phyloP scores from a whole-genome alignment of 92 coral and sea anemone species.

The Pocillopora meandrina region DNA sequence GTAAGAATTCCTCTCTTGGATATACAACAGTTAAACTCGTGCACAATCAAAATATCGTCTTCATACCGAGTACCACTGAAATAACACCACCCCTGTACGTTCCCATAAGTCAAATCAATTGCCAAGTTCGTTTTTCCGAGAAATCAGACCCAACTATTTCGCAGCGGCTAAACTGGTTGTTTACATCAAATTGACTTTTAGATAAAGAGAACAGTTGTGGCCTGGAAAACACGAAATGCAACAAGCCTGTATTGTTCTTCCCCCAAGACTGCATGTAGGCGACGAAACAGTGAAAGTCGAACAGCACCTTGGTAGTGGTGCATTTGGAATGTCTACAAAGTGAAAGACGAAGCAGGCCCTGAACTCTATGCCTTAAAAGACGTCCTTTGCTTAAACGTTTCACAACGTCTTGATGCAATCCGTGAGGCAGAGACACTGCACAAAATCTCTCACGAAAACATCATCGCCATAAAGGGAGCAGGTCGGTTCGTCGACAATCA shows the following conservation, averaged over 20 bases:
- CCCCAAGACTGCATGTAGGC: slow-evolving; percentile 6
- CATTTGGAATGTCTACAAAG: slow-evolving; percentile 80
- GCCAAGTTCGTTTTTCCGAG: slow-evolving; percentile 18
- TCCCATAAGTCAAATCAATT: too few relatives aligned
- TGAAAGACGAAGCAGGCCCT: slow-evolving; percentile 22
- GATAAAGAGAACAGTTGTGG: too few relatives aligned
- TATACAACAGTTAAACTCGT: too few relatives aligned
- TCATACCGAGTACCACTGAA: too few relatives aligned
- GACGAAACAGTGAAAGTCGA: not conserved
- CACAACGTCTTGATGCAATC: not conserved
- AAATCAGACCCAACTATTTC: not conserved
- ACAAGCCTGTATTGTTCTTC: not conserved
- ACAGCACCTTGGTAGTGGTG: slow-evolving; percentile 68
- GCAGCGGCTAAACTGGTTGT: too few relatives aligned
- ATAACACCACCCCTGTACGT: too few relatives aligned
- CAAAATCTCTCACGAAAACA: slow-evolving; percentile 43
- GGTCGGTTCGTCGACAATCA: not conserved
- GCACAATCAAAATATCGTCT: too few relatives aligned
- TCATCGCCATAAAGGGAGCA: slow-evolving; percentile 45
- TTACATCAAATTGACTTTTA: too few relatives aligned
- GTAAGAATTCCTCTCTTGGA: too few relatives aligned
- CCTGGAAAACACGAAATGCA: not conserved
- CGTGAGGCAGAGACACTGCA: slow-evolving; percentile 10
- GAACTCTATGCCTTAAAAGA: slow-evolving; percentile 26
- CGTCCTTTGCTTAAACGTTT: not conserved